phyloP scores from a whole-genome alignment of 2,888 invertebrate species.

The Dastarcus helophoroides region DNA sequence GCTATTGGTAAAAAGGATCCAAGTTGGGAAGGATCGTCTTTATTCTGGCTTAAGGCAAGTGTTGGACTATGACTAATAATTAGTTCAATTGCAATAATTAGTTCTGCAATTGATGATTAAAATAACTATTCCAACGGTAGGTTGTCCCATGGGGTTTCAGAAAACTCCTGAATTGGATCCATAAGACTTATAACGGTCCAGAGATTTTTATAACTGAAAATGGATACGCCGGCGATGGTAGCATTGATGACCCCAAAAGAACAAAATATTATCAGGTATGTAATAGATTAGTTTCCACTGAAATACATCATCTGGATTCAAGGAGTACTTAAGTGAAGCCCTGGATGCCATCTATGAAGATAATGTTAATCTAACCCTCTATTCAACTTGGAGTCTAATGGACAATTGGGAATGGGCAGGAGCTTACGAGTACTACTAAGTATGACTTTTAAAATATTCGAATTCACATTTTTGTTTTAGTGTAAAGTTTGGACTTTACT shows the following conservation, averaged over 20 bases:
- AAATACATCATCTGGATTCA: slow-evolving; percentile 11
- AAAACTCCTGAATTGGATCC: slow-evolving; percentile 7
- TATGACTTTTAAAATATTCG: slow-evolving; percentile 8
- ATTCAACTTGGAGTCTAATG: slow-evolving; percentile 49
- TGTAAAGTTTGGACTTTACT: slow-evolving; percentile 54
- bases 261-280: slow-evolving; percentile 5
- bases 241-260: slow-evolving; percentile 6
- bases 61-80: too few species aligned
- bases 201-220: slow-evolving; percentile 10
- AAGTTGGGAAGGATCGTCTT: slow-evolving; percentile 9
- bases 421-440: slow-evolving; percentile 43
- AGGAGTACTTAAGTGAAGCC: slow-evolving; percentile 17
- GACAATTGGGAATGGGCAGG: slow-evolving; percentile 50
- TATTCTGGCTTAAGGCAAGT: slow-evolving; percentile 1
- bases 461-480: slow-evolving; percentile 37
- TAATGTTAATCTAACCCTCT: slow-evolving; percentile 39
- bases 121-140: too few species aligned
- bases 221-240: slow-evolving; percentile 6
- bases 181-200: slow-evolving; percentile 4
- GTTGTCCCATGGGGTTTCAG: slow-evolving; percentile 9
- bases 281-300: too few species aligned
- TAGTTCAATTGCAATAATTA: too few species aligned
- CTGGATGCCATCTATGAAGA: slow-evolving; percentile 27
- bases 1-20: slow-evolving; percentile 4
- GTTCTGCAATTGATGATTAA: too few species aligned